Evolutionary conservation across 2,113 vertebrate genomes (phyloP).

Genomic region (Eurystomus gularis): DNA sequence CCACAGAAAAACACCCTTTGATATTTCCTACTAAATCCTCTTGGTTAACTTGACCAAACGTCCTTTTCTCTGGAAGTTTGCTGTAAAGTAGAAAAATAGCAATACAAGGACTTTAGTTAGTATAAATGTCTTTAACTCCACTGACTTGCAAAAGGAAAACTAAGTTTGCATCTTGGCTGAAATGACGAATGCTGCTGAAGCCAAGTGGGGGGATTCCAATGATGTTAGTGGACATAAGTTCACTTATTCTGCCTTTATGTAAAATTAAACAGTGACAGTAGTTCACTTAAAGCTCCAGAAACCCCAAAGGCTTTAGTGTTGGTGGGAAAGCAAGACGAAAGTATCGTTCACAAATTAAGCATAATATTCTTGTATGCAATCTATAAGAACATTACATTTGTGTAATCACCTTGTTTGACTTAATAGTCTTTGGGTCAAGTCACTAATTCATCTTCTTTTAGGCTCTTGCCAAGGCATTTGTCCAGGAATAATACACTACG

Average conservation of each 20-base stretch:
- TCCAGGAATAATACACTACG: not conserved
- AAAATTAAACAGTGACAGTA: not conserved
- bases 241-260: not conserved
- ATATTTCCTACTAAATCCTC: not conserved
- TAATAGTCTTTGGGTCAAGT: not conserved
- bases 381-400: not conserved
- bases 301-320: not conserved
- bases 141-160: not conserved
- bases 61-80: not conserved
- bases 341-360: not conserved
- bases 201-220: not conserved
- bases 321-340: not conserved
- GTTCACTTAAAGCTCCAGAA: not conserved
- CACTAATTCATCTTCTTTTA: not conserved
- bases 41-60: not conserved
- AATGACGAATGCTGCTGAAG: not conserved
- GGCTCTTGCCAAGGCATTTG: not conserved
- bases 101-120: not conserved
- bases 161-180: not conserved
- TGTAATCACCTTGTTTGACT: not conserved
- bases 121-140: not conserved
- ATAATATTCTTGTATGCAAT: not conserved
- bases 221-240: not conserved
- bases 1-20: rapidly evolving
- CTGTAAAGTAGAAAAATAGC: not conserved